phyloP scores from a whole-genome alignment of 2,113 vertebrate species.

The Neogale vison region DNA sequence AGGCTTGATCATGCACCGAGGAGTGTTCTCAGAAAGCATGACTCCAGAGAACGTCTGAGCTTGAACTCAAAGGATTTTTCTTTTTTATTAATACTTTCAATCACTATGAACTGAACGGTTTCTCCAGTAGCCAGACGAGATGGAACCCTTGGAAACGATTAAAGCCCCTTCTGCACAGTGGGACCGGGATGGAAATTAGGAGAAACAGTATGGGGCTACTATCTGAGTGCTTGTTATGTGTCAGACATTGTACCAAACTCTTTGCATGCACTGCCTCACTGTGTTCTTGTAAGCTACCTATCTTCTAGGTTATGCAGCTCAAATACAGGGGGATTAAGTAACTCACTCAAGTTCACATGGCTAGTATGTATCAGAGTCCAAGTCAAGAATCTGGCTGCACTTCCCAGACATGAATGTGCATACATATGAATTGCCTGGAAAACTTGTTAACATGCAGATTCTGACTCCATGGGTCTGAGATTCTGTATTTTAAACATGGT shows the following conservation, averaged over 20 bases:
- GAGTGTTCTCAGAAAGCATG: slow-evolving; percentile 2
- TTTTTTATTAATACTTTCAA: background rate
- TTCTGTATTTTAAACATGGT: background rate
- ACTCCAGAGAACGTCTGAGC: slow-evolving; percentile 19
- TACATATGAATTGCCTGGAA: too few relatives aligned
- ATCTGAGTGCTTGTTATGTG: background rate
- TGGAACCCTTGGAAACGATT: background rate
- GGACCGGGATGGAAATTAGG: background rate
- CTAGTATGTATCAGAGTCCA: background rate
- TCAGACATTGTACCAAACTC: background rate
- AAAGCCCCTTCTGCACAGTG: background rate
- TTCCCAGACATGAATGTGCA: background rate
- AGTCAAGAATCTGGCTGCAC: background rate
- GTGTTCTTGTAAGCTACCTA: background rate
- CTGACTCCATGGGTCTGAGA: background rate
- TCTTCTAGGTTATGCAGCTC: background rate
- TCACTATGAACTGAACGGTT: background rate
- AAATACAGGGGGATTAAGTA: background rate
- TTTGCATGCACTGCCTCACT: background rate
- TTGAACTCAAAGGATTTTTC: background rate
- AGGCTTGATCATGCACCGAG: background rate
- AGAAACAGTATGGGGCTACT: background rate
- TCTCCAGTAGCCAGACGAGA: background rate
- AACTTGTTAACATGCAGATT: background rate
- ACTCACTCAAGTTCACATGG: background rate